phyloP scores from a whole-genome alignment of 2,113 vertebrate species.

The Nesoenas mayeri region DNA sequence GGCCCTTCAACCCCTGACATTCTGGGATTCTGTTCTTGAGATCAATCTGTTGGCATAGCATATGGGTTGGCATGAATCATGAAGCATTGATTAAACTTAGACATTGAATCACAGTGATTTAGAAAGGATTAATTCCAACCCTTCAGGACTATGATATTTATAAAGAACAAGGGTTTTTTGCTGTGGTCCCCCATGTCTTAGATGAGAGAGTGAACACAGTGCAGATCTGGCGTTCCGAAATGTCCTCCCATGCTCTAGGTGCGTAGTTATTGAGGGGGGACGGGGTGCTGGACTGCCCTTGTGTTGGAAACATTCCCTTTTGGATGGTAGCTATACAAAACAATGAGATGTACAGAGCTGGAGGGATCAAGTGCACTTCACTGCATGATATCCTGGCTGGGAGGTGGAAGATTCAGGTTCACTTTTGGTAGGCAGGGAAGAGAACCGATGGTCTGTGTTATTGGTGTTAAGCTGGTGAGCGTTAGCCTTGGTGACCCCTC shows the following conservation, averaged over 20 bases:
- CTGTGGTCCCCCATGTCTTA: background rate
- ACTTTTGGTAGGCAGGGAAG: background rate
- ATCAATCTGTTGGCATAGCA: background rate
- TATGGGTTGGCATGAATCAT: background rate
- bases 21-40: background rate
- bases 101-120: background rate
- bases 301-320: background rate
- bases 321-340: accelerated
- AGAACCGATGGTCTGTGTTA: background rate
- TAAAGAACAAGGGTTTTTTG: background rate
- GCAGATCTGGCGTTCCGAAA: background rate
- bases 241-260: background rate
- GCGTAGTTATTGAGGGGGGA: background rate
- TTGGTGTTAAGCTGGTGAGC: background rate
- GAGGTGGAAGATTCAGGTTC: background rate
- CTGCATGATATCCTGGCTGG: background rate
- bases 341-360: background rate
- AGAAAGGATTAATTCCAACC: background rate
- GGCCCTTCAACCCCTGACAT: too few species aligned
- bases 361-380: background rate
- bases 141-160: background rate
- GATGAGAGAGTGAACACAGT: background rate
- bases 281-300: background rate
- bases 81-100: background rate
- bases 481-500: background rate